Conservation (phyloP, 1,140 invertebrate species). For the Microplitis demolitor region DNA sequence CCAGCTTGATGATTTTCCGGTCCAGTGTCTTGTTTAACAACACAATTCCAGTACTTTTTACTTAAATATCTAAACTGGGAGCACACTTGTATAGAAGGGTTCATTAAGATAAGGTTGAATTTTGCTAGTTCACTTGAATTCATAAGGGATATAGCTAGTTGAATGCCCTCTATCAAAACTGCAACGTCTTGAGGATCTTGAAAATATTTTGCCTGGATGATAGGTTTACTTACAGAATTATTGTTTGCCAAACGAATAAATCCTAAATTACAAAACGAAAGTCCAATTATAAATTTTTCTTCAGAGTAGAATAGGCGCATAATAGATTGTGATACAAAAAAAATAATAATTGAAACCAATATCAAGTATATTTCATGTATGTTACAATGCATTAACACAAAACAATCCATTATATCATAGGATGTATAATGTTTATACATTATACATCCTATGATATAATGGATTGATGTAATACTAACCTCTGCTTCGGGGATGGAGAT, state of each 20-base stretch:
- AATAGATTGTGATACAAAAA: too few relatives aligned
- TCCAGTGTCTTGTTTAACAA: slow-evolving; percentile 73
- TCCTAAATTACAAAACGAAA: slow-evolving; percentile 33
- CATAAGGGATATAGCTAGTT: slow-evolving; percentile 52
- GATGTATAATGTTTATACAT: too few relatives aligned
- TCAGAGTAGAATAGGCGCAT: too few relatives aligned
- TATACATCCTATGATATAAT: too few relatives aligned
- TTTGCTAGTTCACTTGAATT: slow-evolving; percentile 57
- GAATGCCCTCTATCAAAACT: slow-evolving; percentile 60
- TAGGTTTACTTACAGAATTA: slow-evolving; percentile 66
- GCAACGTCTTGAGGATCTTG: slow-evolving; percentile 54
- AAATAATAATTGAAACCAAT: too few relatives aligned
- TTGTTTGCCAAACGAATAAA: slow-evolving; percentile 55
- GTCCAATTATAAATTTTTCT: neutral
- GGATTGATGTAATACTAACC: slow-evolving; percentile 50
- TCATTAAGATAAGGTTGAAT: slow-evolving; percentile 58
- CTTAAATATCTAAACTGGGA: slow-evolving; percentile 69
- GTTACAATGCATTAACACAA: too few relatives aligned
- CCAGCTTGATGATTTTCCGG: slow-evolving; percentile 86
- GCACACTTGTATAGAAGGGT: slow-evolving; percentile 58
- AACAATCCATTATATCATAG: too few relatives aligned
- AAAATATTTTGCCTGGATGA: slow-evolving; percentile 67
- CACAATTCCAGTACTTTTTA: slow-evolving; percentile 80
- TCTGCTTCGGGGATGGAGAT: slow-evolving; percentile 62
- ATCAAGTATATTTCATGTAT: too few relatives aligned